Evolutionary conservation across 1,140 invertebrate genomes (phyloP).

Genomic region (Holotrichia oblita): DNA sequence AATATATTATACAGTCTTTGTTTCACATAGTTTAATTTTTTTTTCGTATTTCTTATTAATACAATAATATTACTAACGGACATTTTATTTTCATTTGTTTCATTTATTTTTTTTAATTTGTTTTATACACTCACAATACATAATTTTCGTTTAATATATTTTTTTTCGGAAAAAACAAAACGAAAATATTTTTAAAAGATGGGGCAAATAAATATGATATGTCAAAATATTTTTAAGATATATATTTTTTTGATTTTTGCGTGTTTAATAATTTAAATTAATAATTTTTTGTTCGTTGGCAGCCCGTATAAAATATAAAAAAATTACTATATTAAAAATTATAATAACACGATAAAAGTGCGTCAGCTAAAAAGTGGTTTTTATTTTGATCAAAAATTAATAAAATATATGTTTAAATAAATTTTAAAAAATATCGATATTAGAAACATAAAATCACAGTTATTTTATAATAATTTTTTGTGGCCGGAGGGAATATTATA

Average conservation of each 20-base stretch:
- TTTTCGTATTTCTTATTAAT: background rate
- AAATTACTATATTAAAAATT: background rate
- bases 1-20: constrained; percentile 1
- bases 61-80: background rate
- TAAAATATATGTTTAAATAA: too few relatives aligned
- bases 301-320: background rate
- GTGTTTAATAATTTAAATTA: background rate
- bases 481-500: background rate
- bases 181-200: background rate
- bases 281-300: background rate
- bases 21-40: background rate
- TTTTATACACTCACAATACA: background rate
- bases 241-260: background rate
- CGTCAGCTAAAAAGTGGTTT: background rate
- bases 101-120: background rate
- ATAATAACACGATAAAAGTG: background rate
- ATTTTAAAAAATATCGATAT: background rate
- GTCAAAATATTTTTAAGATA: background rate
- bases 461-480: background rate
- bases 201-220: background rate
- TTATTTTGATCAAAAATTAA: too few relatives aligned
- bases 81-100: background rate
- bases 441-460: background rate
- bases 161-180: background rate
- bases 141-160: constrained; percentile 8